Conservation (phyloP, 2,797 vertebrate genomes). For the Poliocrania exsul region DNA sequence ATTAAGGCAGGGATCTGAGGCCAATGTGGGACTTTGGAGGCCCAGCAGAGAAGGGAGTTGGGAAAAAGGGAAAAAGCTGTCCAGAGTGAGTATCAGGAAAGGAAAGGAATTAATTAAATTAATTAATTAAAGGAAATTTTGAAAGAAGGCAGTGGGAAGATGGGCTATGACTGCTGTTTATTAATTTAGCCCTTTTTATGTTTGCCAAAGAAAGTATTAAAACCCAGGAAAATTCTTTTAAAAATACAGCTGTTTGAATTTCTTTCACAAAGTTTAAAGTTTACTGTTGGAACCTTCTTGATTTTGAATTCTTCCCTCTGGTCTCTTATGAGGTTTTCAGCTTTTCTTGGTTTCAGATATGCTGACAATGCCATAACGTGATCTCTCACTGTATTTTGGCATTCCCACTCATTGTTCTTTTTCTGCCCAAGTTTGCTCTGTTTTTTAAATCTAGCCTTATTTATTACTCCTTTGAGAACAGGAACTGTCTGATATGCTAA, state of each 20-base stretch:
- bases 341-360: slow-evolving; percentile 52
- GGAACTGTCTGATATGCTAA: slow-evolving; percentile 48
- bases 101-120: neutral
- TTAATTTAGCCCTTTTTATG: neutral
- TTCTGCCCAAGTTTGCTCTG: slow-evolving; percentile 51
- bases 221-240: neutral
- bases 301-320: slow-evolving; percentile 28
- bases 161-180: neutral
- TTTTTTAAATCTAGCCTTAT: slow-evolving; percentile 60
- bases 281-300: slow-evolving; percentile 12
- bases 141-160: neutral
- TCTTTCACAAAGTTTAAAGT: neutral
- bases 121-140: neutral
- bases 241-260: neutral
- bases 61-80: neutral
- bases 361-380: slow-evolving; percentile 48
- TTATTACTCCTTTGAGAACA: slow-evolving; percentile 52
- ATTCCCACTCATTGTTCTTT: slow-evolving; percentile 53
- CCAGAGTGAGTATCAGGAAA: neutral
- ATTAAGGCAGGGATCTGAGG: slow-evolving; percentile 17
- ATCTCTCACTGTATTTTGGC: slow-evolving; percentile 36
- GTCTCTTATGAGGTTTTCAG: slow-evolving; percentile 26
- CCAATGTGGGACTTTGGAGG: neutral
- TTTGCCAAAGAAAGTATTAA: neutral
- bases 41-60: neutral